Conservation (phyloP, 1,140 invertebrate genomes). For the Macrobrachium rosenbergii region DNA sequence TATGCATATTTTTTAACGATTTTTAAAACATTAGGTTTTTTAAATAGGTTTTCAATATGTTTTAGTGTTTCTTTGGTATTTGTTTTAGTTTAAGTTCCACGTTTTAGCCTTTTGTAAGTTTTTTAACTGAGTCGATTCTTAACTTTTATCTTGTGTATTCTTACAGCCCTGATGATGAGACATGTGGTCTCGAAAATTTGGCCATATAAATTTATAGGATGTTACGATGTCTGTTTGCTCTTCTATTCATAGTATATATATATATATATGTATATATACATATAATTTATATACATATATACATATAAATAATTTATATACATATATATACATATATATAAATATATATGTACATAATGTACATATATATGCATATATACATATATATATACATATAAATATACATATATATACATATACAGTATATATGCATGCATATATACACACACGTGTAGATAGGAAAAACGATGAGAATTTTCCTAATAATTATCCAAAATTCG, state of each 20-base stretch:
- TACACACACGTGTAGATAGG: background rate
- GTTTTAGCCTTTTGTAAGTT: too few relatives aligned
- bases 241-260: background rate
- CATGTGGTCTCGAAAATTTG: background rate
- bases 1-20: too few relatives aligned
- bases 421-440: background rate
- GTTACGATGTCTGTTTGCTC: too few relatives aligned
- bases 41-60: too few relatives aligned
- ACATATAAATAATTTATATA: background rate
- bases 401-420: slow-evolving; percentile 12
- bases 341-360: slow-evolving; percentile 3
- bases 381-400: slow-evolving; percentile 18
- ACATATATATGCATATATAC: slow-evolving; percentile 8
- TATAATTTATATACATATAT: slow-evolving; percentile 13
- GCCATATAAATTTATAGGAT: background rate
- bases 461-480: background rate
- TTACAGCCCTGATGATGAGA: too few relatives aligned
- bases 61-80: too few relatives aligned
- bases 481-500: too few relatives aligned
- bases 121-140: too few relatives aligned
- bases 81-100: too few relatives aligned
- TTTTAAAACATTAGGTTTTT: too few relatives aligned
- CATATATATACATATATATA: slow-evolving; percentile 26
- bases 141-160: too few relatives aligned
- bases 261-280: background rate